Evolutionary conservation across 2,797 vertebrate genomes (phyloP), one percentile per base, ranked within the genome.

Genomic region (Arctocebus calabarensis): DNA sequence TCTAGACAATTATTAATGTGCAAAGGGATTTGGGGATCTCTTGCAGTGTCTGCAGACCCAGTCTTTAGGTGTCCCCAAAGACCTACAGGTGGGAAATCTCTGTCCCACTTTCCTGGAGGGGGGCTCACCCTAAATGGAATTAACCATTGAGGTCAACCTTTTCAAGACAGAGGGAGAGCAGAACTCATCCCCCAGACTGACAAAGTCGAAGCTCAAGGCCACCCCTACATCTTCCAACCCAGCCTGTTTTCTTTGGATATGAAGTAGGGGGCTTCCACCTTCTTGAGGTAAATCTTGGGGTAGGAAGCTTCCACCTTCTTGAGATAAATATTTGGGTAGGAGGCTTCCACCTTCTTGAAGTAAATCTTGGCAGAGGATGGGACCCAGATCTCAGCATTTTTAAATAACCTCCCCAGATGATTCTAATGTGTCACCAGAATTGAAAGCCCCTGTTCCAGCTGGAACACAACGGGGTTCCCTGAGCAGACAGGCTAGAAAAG

Each of bases 161-260:
- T 84, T 32, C 59, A 77, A 62, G 27, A 66, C 29, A 73, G 8
- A 2, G 61, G 11, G 52, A 57, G 74, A 61, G 29, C 23, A 66
- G 22, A 77, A 75, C 59, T 20, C 5, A 43, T 34, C 14, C 11
- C 43, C 79, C 66, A 70, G 71, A 29, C 1, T 66, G 29, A 40
- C 68, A 34, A 37, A 22, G 32, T 70, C 8, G 1, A 16, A 70
- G 48, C 32, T 20, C 62, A 77, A 37, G 22, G 16, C 25, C 14
- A 40, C 19, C 34, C 34, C 8, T 5, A 0, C 7, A 9, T 25
- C 70, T 75, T 43, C 27, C 14, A 3, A 7, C 17, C 23, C 7
- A 27, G 62, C 45, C 84, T 61, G 16, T 20, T 61, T 88, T 84
- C n/a, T 55, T 40, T n/a, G 7, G 25, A 27, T 13, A 22, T 4